Base-by-base conservation (phyloP, 2,888 invertebrate genomes). In the Heliconius ethilla region DNA sequence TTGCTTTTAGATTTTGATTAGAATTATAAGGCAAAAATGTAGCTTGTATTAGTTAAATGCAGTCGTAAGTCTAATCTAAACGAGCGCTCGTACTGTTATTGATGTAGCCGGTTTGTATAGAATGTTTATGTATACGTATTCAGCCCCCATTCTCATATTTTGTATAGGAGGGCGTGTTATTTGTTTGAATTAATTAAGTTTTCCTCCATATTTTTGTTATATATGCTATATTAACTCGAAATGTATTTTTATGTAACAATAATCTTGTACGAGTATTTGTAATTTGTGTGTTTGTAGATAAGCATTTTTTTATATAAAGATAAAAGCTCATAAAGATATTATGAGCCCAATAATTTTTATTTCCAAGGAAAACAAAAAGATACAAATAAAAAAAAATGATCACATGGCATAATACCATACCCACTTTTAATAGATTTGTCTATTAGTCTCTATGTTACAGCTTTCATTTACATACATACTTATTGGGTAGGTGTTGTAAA, bases 31-130 rank as follows among this genome's bases (percentile, higher is more conserved):
- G 25, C 9, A 37, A 76, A 77, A 70, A 73, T 65, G 18, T 59
- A 69, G 40, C 18, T 76, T 75, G 55, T 74, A 67, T 78, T 40
- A 81, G 76, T 81, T 80, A 82, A 89, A 89, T 88, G 87, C 87
- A 89, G 89, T 90, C 87, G 87, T 85, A 87, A 88, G 86, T 89
- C 87, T 88, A 88, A 89, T 91, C 89, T 90, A 89, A 90, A 88
- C 87, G 89, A 89, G 87, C 85, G 85, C 79, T 70, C 87, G 85
- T 85, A 84, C 74, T 86, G 83, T 87, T 91, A 91, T 91, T 89
- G 90, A 89, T 89, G 89, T 88, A 87, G 87, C 87, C 88, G 89
- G 88, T 90, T 89, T 89, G 78, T 78, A 80, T 81, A 81, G 77
- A 75, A 79, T 82, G 81, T 82, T 81, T 82, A 80, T 83, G 81